Evolutionary conservation across 2,113 vertebrate genomes (phyloP), one percentile per base, ranked within the genome.

Genomic region (Oplegnathus fasciatus): DNA sequence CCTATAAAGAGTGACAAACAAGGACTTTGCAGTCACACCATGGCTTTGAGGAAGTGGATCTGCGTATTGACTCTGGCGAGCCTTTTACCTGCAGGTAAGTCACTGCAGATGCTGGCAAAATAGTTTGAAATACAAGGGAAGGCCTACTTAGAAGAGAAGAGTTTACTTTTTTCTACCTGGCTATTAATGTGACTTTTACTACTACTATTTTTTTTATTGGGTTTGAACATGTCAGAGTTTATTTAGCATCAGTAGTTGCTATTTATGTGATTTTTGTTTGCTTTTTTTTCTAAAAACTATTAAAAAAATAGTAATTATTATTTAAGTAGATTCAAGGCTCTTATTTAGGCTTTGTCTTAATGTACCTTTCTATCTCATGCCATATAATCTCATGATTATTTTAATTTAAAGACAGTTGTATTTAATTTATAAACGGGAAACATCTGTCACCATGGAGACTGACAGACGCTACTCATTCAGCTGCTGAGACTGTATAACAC

Each of bases 1-100:
- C 9, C 37, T 89, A 90, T 85, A 91, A 83, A 69, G 24, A 68
- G 17, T n/a, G 67, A 75, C 55, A 77, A 26, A 44, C 0, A 32
- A 22, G 22, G 37, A 7, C n/a, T 30, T 0, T 24, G 34, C 37
- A 85, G 40, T 85, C n/a, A 13, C 55, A 89, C 70, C 40, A 93
- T 93, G 92, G 74, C 89, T 74, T 46, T 65, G 30, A 61, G 7
- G 58, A 80, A 34, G 65, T 80, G 78, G 74, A 37, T 76, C 64
- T 67, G 55, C 14, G 0, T 57, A 0, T n/a, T 91, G 64, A 46
- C 69, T 32, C 50, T 91, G 30, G 22, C 26, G 0, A 76, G 37
- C 26, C 48, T 93, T 34, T 76, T 92, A 10, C 32, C 17, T 50
- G 26, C 84, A 86, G 87, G 92, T 94, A 83, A 79, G 91, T 86